Conservation (phyloP, 2,797 vertebrate species). For the Natrix natrix region DNA sequence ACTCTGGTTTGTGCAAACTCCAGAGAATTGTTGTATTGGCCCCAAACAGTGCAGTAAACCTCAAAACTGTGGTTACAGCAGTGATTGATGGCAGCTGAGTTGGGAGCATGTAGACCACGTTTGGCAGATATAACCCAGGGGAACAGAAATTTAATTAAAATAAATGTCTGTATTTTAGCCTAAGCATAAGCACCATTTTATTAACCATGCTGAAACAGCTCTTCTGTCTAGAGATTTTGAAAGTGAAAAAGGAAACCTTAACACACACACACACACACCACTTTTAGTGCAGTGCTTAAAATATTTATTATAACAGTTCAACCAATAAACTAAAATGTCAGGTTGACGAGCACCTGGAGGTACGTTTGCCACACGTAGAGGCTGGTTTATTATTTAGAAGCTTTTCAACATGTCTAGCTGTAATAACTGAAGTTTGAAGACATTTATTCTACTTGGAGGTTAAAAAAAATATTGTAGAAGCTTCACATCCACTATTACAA, state of each 20-base stretch:
- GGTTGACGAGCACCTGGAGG: constrained; percentile 60
- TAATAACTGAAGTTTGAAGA: constrained; percentile 11
- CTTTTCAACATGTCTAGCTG: constrained; percentile 30
- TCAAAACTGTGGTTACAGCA: neutral
- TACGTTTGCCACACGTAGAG: constrained; percentile 45
- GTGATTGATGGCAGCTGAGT: neutral
- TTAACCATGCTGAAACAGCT: neutral
- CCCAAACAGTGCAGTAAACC: neutral
- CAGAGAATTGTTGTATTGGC: neutral
- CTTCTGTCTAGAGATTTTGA: neutral
- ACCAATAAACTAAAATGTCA: constrained; percentile 56
- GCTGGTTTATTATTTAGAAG: constrained; percentile 37
- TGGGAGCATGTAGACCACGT: neutral
- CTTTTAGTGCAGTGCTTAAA: neutral
- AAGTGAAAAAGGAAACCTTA: neutral
- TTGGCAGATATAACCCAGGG: neutral
- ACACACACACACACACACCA: neutral
- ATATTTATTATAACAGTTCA: constrained; percentile 28
- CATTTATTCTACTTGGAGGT: neutral
- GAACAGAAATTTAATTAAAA: neutral
- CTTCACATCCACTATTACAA: neutral
- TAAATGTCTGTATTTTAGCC: neutral
- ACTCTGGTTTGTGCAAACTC: neutral
- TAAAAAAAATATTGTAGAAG: neutral
- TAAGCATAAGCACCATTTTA: neutral